phyloP scores from a whole-genome alignment of 2,888 invertebrate species.

The Drosophila tripunctata region DNA sequence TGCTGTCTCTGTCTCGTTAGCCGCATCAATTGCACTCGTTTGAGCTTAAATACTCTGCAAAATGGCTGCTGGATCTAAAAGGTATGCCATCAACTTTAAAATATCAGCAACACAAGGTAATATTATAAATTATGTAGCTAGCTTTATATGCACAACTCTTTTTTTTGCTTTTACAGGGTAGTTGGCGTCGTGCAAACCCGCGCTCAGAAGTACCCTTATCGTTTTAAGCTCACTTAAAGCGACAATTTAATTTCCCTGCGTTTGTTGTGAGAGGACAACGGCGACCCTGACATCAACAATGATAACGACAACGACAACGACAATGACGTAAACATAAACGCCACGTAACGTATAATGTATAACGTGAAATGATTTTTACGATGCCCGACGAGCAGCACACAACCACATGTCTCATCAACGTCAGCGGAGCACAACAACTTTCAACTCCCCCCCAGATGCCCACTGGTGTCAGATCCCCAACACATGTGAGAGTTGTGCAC shows the following conservation, averaged over 20 bases:
- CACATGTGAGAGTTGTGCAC: conserved; percentile 52
- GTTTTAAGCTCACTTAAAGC: conserved; percentile 75
- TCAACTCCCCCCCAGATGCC: too few species aligned
- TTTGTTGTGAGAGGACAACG: conserved; percentile 36
- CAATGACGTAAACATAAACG: conserved; percentile 74
- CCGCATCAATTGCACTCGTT: conserved; percentile 30
- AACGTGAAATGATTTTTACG: conserved; percentile 76
- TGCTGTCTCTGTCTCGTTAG: not conserved
- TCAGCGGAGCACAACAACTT: conserved; percentile 48
- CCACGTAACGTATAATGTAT: conserved; percentile 71
- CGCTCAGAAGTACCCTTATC: not conserved
- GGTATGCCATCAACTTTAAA: not conserved
- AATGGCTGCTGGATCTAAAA: not conserved
- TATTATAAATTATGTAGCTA: not conserved
- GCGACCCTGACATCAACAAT: conserved; percentile 29
- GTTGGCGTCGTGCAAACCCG: not conserved
- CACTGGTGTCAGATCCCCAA: too few species aligned
- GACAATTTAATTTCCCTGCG: conserved; percentile 76
- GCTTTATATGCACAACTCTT: not conserved
- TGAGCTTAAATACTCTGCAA: conserved; percentile 11
- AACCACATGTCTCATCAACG: conserved; percentile 75
- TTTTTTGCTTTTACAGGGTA: conserved; percentile 2
- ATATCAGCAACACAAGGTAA: too few species aligned
- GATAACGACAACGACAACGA: conserved; percentile 24
- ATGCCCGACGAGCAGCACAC: conserved; percentile 62